These are phyloP conservation scores for Apodemus sylvaticus DNA, from an alignment of 2,113 vertebrate genomes.

Conservation along the genomic window DNA sequence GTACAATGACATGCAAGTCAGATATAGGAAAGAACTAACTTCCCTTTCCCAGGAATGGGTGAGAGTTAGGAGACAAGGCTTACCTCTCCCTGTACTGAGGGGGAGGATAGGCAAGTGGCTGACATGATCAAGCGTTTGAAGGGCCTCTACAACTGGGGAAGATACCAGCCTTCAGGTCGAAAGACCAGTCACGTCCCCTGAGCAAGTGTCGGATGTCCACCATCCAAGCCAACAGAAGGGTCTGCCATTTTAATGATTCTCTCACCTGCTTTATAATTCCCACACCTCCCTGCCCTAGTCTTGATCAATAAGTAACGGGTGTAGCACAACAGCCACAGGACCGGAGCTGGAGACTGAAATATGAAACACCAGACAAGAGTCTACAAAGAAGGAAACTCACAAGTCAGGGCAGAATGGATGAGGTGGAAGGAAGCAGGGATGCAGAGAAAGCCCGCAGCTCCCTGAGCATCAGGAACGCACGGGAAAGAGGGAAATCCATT, in stretches of 20 bases:
- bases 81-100: not conserved
- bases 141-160: not conserved
- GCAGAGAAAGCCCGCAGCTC: not conserved
- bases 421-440: not conserved
- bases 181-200: not conserved
- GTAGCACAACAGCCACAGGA: not conserved
- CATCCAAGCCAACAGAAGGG: not conserved
- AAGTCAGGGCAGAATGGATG: slow-evolving; percentile 35
- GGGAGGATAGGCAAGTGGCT: not conserved
- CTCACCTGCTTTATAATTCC: not conserved
- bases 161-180: not conserved
- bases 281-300: too few relatives aligned
- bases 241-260: not conserved
- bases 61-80: too few relatives aligned
- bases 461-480: rapidly evolving
- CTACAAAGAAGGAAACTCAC: not conserved
- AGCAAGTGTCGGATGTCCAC: not conserved
- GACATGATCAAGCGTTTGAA: too few relatives aligned
- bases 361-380: slow-evolving; percentile 14
- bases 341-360: not conserved
- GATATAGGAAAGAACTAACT: not conserved
- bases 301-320: not conserved
- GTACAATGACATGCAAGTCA: rapidly evolving
- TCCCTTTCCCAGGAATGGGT: not conserved
- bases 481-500: not conserved